Evolutionary conservation across 2,797 vertebrate species (phyloP), one percentile per base, ranked within the genome.

Genomic region (Chromis chromis): DNA sequence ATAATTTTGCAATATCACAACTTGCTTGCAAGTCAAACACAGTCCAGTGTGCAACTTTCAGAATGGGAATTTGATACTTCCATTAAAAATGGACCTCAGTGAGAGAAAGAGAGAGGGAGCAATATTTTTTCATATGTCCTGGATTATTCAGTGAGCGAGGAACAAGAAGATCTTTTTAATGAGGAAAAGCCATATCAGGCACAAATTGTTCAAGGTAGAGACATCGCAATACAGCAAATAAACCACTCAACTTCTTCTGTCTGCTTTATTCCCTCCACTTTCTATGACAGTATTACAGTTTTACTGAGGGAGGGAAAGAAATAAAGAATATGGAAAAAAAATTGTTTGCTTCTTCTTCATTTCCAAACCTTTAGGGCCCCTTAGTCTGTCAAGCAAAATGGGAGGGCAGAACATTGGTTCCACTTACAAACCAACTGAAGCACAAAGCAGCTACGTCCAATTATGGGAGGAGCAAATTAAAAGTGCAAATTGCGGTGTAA

Each of bases 401-500:
- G 50, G 55, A 62, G 59, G 75, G 64, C 59, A 56, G 62, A 81
- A 75, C 67, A 57, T 57, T 28, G 61, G 62, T 74, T 82, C 78
- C 79, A 84, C 89, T 91, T 86, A 82, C 76, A 82, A 86, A 81
- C 54, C 65, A 75, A 86, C 61, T 86, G 54, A 42, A 89, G 84
- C 86, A 81, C 76, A 86, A 85, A 87, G 71, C 86, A 89, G 83
- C 86, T 85, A 80, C 79, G 85, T 88, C 89, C 87, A 88, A 89
- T 91, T 91, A 90, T 70, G 79, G 86, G 72, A 76, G 74, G 72
- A 50, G 55, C 83, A 89, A 92, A 92, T 93, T 91, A 93, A 93
- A 93, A 91, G 82, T 84, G 85, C 83, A 91, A 92, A 94, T 90
- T 89, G 86, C 79, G 75, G 78, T 90, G 87, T 88, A 80, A 88